phyloP scores from a whole-genome alignment of 2,888 invertebrate species.

The Polylopha cassiicola region DNA sequence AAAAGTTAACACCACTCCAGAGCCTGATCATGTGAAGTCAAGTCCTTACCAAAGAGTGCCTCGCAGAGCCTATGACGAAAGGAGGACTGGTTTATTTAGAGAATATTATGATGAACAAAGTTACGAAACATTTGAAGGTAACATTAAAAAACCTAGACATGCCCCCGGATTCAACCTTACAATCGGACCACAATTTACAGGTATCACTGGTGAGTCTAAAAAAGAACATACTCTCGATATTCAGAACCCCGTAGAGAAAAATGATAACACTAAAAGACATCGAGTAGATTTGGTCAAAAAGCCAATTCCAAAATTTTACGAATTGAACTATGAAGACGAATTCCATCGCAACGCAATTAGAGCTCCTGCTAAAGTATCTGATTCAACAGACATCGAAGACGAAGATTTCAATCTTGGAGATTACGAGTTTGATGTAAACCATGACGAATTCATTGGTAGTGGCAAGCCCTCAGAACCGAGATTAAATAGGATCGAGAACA shows the following conservation, averaged over 20 bases:
- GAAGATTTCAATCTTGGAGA: constrained; percentile 63
- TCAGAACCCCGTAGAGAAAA: too few relatives aligned
- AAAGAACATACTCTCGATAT: too few relatives aligned
- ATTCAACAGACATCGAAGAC: constrained; percentile 58
- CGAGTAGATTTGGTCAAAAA: constrained; percentile 44
- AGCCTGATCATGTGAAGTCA: constrained; percentile 28
- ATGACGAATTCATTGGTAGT: constrained; percentile 55
- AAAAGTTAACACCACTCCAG: constrained; percentile 30
- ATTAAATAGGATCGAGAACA: constrained; percentile 29
- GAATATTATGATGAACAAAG: constrained; percentile 32
- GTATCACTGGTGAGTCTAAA: too few relatives aligned
- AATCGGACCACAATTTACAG: too few relatives aligned
- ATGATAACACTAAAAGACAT: constrained; percentile 1
- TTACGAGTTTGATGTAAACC: constrained; percentile 63
- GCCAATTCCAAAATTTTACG: constrained; percentile 58
- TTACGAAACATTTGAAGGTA: constrained; percentile 30
- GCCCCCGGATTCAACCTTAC: constrained; percentile 20
- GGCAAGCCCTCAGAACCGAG: constrained; percentile 56
- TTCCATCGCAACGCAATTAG: constrained; percentile 44
- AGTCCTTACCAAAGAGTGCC: constrained; percentile 33
- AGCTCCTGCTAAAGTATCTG: constrained; percentile 32
- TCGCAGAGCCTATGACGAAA: constrained; percentile 32
- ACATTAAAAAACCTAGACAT: constrained; percentile 29
- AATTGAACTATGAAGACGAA: constrained; percentile 51
- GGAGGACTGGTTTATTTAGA: too few relatives aligned